Evolutionary conservation across 1,140 invertebrate genomes (phyloP).

Genomic region (Matsumurasca onukii): DNA sequence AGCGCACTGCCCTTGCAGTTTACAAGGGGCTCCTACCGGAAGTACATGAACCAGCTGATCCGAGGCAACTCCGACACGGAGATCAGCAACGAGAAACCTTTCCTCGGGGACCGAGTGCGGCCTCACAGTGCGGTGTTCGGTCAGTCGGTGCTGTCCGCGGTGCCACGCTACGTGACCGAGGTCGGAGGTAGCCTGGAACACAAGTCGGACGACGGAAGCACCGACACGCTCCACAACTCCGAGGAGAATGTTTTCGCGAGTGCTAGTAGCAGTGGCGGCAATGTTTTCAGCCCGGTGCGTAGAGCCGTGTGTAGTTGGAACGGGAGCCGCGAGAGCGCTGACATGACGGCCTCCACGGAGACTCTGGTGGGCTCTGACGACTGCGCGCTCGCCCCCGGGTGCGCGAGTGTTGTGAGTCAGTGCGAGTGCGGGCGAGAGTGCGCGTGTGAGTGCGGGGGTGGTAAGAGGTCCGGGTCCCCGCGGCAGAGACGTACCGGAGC

Average conservation of each 20-base stretch:
- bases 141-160: background rate
- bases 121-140: background rate
- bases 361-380: constrained; percentile 13
- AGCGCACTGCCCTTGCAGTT: background rate
- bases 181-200: background rate
- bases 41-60: constrained; percentile 29
- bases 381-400: background rate
- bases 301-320: constrained; percentile 20
- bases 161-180: background rate
- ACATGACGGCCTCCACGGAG: constrained; percentile 24
- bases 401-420: background rate
- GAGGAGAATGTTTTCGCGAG: constrained; percentile 17
- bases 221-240: constrained; percentile 13
- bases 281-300: constrained; percentile 22
- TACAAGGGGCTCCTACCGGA: constrained; percentile 24
- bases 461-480: too few relatives aligned
- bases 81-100: constrained; percentile 10
- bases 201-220: background rate
- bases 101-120: constrained; percentile 13
- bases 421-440: background rate
- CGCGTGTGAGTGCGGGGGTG: background rate
- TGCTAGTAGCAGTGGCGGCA: background rate
- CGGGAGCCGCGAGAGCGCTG: constrained; percentile 17
- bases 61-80: constrained; percentile 27
- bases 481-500: background rate